A percentile compares a stretch with the other conserved stretches of the same genome.
Evolutionary conservation across 1,140 invertebrate genomes (phyloP).

Genomic region (Ceratoteleas bidentatus): DNA sequence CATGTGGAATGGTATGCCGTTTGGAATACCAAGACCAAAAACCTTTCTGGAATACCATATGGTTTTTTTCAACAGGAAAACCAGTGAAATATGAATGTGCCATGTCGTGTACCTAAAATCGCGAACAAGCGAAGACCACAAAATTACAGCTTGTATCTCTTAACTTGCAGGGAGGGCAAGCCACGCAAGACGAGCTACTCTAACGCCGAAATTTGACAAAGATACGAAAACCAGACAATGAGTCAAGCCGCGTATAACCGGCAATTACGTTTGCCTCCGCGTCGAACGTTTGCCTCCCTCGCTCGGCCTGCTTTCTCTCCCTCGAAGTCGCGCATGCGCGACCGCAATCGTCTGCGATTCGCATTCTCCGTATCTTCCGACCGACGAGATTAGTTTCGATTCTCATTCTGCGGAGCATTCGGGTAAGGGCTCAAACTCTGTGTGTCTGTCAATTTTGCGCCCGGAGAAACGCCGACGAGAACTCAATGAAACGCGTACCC

Average conservation of each 20-base stretch:
- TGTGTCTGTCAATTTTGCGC: conserved; percentile 1
- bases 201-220: conserved; percentile 60
- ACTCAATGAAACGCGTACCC: no score
- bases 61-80: background rate
- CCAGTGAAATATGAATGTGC: conserved; percentile 36
- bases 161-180: conserved; percentile 71
- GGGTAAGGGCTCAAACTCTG: conserved; percentile 25
- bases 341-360: conserved; percentile 55
- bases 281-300: no score
- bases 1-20: no score
- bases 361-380: conserved; percentile 25
- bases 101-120: conserved; percentile 28
- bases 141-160: conserved; percentile 67
- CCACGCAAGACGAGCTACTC: conserved; percentile 69
- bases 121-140: conserved; percentile 14
- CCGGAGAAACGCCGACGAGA: no score
- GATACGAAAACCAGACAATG: conserved; percentile 55
- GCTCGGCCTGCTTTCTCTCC: no score
- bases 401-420: conserved; percentile 39
- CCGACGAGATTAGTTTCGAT: conserved; percentile 54
- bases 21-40: no score
- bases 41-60: no score
- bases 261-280: conserved; percentile 33
- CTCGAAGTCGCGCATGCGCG: no score
- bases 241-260: conserved; percentile 21